Conservation (phyloP, 1,140 invertebrate genomes). For the Antheraea pernyi region DNA sequence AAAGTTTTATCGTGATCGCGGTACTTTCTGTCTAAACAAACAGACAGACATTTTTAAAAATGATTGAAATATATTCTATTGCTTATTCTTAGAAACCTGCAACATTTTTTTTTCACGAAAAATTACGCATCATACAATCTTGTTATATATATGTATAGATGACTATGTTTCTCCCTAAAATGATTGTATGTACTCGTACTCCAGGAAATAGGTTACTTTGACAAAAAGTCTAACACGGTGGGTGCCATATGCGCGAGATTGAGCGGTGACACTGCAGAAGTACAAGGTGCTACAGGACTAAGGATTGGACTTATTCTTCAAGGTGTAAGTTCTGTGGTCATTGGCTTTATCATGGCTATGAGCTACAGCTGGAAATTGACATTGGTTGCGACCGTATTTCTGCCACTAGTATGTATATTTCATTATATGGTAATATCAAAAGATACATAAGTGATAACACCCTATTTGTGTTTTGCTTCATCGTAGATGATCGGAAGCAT, state of each 20-base stretch:
- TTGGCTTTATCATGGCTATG: constrained; percentile 86
- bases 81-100: too few relatives aligned
- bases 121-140: too few relatives aligned
- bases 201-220: constrained; percentile 91
- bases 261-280: constrained; percentile 88
- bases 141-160: background rate
- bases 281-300: constrained; percentile 92
- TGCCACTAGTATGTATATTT: constrained; percentile 84
- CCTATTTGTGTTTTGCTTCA: constrained; percentile 29
- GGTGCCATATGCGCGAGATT: constrained; percentile 89
- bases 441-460: background rate
- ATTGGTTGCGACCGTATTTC: constrained; percentile 86
- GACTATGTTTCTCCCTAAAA: too few relatives aligned
- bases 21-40: too few relatives aligned
- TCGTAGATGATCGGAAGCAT: constrained; percentile 75
- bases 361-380: constrained; percentile 91
- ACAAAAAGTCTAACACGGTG: constrained; percentile 87
- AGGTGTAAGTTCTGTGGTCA: constrained; percentile 85
- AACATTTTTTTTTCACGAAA: too few relatives aligned
- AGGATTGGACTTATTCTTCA: constrained; percentile 89
- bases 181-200: too few relatives aligned
- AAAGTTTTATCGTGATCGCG: too few relatives aligned
- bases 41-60: too few relatives aligned
- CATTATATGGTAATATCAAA: background rate
- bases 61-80: too few relatives aligned